Evolutionary conservation across 2,113 vertebrate genomes (phyloP).

Genomic region (Spermophilus dauricus): DNA sequence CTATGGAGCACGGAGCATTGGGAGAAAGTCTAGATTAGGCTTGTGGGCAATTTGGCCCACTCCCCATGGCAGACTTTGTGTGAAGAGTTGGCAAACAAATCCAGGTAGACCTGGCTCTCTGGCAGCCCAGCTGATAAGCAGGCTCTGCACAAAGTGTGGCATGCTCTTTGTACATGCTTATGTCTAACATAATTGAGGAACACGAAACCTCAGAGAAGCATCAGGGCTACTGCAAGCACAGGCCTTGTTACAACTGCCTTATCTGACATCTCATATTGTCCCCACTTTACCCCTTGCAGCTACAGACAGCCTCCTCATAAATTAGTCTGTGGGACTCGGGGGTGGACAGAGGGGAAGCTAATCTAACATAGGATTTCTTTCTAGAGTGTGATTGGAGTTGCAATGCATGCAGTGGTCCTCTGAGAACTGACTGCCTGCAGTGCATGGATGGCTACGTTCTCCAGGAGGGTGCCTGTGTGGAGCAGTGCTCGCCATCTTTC

Average conservation of each 20-base stretch:
- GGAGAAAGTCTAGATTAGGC: neutral
- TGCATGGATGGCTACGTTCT: slow-evolving; percentile 95
- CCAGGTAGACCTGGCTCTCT: neutral
- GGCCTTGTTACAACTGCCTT: neutral
- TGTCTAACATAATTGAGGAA: slow-evolving; percentile 58
- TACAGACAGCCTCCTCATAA: neutral
- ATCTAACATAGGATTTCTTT: slow-evolving; percentile 15
- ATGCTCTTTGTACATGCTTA: neutral
- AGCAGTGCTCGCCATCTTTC: slow-evolving; percentile 89
- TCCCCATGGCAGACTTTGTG: neutral
- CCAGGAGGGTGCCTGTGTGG: slow-evolving; percentile 92
- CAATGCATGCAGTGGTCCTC: slow-evolving; percentile 93
- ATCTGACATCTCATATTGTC: neutral
- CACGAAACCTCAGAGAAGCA: neutral
- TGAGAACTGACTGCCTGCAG: slow-evolving; percentile 94
- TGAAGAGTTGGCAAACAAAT: neutral
- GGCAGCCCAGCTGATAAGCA: neutral
- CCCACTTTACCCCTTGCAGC: neutral
- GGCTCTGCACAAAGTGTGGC: neutral
- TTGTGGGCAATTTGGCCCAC: neutral
- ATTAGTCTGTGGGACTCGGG: neutral
- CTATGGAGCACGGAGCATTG: neutral
- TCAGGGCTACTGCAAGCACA: slow-evolving; percentile 18
- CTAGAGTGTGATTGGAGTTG: slow-evolving; percentile 99
- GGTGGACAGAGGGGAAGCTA: neutral